Conservation (phyloP, 2,797 vertebrate genomes). For the Poecile montanus region DNA sequence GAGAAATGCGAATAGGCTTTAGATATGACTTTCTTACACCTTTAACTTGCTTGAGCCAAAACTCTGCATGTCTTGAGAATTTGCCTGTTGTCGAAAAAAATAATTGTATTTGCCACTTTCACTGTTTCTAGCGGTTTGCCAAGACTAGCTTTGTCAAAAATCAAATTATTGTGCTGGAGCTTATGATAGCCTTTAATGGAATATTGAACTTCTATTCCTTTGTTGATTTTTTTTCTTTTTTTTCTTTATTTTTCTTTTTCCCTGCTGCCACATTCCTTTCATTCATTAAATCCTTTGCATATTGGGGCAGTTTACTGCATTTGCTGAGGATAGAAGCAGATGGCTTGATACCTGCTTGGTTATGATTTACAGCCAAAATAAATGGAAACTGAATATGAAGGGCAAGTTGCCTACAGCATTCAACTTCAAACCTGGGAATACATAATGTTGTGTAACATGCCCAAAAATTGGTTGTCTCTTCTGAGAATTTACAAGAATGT, state of each 20-base stretch:
- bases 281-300: background rate
- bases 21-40: background rate
- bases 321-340: conserved; percentile 20
- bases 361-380: conserved; percentile 31
- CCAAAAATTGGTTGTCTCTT: background rate
- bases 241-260: rapidly evolving
- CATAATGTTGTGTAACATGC: background rate
- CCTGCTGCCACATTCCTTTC: background rate
- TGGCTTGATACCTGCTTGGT: conserved; percentile 7
- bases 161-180: background rate
- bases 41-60: background rate
- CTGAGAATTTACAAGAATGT: background rate
- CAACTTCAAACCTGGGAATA: background rate
- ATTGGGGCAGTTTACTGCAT: background rate
- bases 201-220: background rate
- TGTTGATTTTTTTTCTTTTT: background rate
- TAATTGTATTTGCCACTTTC: background rate
- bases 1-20: background rate
- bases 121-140: background rate
- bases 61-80: background rate
- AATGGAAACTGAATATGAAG: conserved; percentile 18
- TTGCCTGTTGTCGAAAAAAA: background rate
- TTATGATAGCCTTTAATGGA: background rate
- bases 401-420: conserved; percentile 2
- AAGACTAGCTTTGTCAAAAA: background rate